These are phyloP conservation scores for Pyralis farinalis DNA, from an alignment of 2,888 invertebrate species.

Conservation along the genomic window DNA sequence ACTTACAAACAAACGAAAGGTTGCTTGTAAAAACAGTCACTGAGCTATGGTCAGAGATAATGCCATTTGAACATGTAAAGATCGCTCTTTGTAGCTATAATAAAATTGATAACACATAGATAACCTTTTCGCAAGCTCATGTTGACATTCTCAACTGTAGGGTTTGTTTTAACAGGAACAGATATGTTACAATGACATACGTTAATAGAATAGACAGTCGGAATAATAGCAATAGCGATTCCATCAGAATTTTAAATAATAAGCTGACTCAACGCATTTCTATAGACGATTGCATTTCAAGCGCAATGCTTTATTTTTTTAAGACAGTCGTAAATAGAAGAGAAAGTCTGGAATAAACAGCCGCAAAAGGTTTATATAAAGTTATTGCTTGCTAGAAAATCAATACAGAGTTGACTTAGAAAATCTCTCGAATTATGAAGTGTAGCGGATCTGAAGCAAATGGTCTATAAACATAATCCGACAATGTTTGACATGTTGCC, in stretches of 20 bases:
- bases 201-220: not conserved
- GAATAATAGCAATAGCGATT: not conserved
- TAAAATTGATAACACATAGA: constrained; percentile 27
- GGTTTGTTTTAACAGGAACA: not conserved
- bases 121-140: constrained; percentile 36
- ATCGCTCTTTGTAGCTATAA: constrained; percentile 19
- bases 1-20: constrained; percentile 25
- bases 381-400: constrained; percentile 42
- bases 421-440: constrained; percentile 60
- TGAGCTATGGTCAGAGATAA: constrained; percentile 42
- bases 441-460: constrained; percentile 70
- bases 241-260: not conserved
- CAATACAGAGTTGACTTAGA: constrained; percentile 45
- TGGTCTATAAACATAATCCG: constrained; percentile 71
- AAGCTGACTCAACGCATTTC: not conserved
- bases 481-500: constrained; percentile 62
- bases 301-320: not conserved
- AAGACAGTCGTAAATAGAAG: not conserved
- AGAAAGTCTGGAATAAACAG: constrained; percentile 5
- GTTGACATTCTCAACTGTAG: constrained; percentile 7
- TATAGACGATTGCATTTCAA: not conserved
- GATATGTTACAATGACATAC: not conserved
- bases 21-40: constrained; percentile 40
- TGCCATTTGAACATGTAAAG: constrained; percentile 27
- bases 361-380: constrained; percentile 33